Evolutionary conservation across 2,888 invertebrate species (phyloP).

Genomic region (Hemistola chrysoprasaria): DNA sequence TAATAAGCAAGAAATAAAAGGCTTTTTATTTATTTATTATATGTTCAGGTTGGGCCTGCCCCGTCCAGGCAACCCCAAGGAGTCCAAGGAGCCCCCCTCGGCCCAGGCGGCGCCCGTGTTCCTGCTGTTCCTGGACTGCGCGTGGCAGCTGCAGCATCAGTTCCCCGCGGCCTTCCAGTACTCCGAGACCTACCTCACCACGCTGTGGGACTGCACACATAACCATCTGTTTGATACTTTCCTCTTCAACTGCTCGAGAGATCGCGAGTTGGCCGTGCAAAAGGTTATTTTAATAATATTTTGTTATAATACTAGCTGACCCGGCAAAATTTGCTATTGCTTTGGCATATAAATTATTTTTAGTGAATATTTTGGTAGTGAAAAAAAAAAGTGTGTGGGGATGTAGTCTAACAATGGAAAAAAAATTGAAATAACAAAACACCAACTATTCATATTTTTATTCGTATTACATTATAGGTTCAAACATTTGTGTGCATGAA

Average conservation of each 20-base stretch:
- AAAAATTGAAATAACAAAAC: too few relatives aligned
- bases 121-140: constrained; percentile 95
- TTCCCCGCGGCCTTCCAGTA: constrained; percentile 95
- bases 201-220: constrained; percentile 94
- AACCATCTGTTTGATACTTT: constrained; percentile 96
- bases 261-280: constrained; percentile 85
- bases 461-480: too few relatives aligned
- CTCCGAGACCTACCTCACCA: constrained; percentile 95
- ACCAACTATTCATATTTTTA: too few relatives aligned
- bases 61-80: constrained; percentile 81
- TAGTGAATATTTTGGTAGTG: too few relatives aligned
- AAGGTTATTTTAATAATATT: constrained; percentile 63
- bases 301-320: too few relatives aligned
- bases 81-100: constrained; percentile 39
- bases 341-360: too few relatives aligned
- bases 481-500: too few relatives aligned
- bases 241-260: constrained; percentile 93
- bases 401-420: too few relatives aligned
- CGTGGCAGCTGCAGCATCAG: constrained; percentile 95
- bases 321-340: too few relatives aligned
- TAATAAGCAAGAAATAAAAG: too few relatives aligned
- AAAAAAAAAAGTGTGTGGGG: too few relatives aligned
- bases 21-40: constrained; percentile 16
- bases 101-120: constrained; percentile 89
- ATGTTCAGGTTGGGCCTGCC: constrained; percentile 85